Percentiles rank a stretch among this genome's conserved stretches.
phyloP scores from a whole-genome alignment of 2,888 invertebrate genomes.

The Aphelenchoides bicaudatus region DNA sequence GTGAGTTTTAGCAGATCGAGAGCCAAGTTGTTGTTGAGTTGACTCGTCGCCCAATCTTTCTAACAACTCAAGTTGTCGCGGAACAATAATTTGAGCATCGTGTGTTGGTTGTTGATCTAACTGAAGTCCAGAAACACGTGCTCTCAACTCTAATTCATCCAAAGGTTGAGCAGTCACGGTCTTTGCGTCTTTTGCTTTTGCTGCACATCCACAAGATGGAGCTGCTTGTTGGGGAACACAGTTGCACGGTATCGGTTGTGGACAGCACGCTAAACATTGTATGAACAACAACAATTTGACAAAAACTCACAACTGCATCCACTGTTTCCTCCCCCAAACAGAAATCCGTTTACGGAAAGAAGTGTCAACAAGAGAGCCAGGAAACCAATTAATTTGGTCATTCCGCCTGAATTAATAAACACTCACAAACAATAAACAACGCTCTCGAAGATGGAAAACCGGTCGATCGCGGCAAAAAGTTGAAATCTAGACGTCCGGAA shows the following conservation, averaged over 20 bases:
- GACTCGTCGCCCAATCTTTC: slow-evolving; percentile 7
- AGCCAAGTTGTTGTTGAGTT: neutral
- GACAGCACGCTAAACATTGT: neutral
- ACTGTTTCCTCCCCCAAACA: slow-evolving; percentile 4
- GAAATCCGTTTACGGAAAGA: too few relatives aligned
- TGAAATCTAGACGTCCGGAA: too few relatives aligned
- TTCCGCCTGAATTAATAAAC: too few relatives aligned
- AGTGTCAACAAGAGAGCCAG: too few relatives aligned
- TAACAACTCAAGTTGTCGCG: slow-evolving; percentile 10
- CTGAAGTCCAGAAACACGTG: neutral
- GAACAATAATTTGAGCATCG: neutral
- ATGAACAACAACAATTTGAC: neutral
- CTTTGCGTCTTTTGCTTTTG: neutral
- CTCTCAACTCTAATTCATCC: slow-evolving; percentile 8
- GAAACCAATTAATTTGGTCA: too few relatives aligned
- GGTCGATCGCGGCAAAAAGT: too few relatives aligned
- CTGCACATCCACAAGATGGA: neutral
- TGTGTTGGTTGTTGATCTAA: neutral
- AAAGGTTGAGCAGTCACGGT: slow-evolving; percentile 8
- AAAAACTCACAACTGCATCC: slow-evolving; percentile 11
- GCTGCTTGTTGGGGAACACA: neutral
- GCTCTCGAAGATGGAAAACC: too few relatives aligned
- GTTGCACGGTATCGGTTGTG: neutral
- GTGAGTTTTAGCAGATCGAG: neutral
- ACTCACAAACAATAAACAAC: too few relatives aligned